phyloP scores from a whole-genome alignment of 2,888 invertebrate genomes.

The Lycia hirtaria region DNA sequence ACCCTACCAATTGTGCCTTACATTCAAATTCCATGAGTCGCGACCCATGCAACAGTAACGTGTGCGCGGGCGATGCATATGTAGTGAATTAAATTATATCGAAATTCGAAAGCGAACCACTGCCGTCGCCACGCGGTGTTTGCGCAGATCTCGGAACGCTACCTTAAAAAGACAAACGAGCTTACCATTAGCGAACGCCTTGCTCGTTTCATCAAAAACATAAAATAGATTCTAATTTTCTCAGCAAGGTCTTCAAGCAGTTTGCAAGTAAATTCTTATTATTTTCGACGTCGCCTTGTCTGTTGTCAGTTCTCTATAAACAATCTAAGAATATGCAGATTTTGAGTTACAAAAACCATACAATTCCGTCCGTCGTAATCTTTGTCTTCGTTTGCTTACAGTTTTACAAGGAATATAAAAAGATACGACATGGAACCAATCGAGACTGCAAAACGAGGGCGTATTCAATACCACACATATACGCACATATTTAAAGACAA shows the following conservation, averaged over 20 bases:
- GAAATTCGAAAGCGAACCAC: too few species aligned
- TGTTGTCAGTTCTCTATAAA: not conserved
- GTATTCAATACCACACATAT: constrained; percentile 19
- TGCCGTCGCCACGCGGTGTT: too few species aligned
- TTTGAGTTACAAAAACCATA: constrained; percentile 21
- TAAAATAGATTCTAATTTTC: not conserved
- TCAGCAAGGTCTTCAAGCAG: not conserved
- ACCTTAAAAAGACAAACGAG: too few species aligned
- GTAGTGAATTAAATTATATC: too few species aligned
- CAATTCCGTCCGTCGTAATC: constrained; percentile 24
- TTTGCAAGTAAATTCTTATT: not conserved
- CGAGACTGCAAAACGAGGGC: constrained; percentile 40
- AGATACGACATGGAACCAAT: constrained; percentile 43
- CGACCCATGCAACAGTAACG: too few species aligned
- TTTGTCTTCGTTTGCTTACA: constrained; percentile 23
- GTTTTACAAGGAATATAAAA: constrained; percentile 40
- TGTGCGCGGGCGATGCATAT: too few species aligned
- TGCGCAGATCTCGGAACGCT: too few species aligned
- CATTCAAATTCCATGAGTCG: too few species aligned
- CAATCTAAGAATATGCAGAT: constrained; percentile 16
- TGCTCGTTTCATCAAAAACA: not conserved
- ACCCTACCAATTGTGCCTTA: too few species aligned
- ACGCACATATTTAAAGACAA: not conserved
- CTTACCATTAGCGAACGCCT: too few species aligned
- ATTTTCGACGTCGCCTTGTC: not conserved